These are phyloP conservation scores for Eptatretus burgeri DNA, from an alignment of 2,113 vertebrate genomes.

Conservation along the genomic window DNA sequence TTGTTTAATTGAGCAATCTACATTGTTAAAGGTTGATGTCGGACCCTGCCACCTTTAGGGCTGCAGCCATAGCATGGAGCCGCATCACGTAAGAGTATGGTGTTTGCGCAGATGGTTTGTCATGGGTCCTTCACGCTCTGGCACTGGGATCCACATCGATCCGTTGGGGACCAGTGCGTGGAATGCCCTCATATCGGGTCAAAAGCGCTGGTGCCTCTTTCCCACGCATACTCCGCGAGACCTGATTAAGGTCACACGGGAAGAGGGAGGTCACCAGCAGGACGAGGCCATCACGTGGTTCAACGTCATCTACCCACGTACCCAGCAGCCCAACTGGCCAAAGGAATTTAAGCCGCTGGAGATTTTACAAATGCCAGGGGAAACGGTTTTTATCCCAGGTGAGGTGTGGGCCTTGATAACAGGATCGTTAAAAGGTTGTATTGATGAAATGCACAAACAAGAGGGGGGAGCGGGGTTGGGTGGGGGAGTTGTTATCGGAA, in stretches of 20 bases:
- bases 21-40: too few species aligned
- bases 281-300: conserved; percentile 98
- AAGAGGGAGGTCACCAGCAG: conserved; percentile 90
- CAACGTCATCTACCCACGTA: conserved; percentile 54
- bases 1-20: too few species aligned
- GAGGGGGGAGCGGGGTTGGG: neutral
- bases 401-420: conserved; percentile 12
- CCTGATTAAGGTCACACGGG: conserved; percentile 73
- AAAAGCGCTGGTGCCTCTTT: conserved; percentile 91
- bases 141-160: conserved; percentile 91
- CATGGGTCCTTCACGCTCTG: conserved; percentile 78
- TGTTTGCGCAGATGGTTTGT: conserved; percentile 51
- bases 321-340: conserved; percentile 58
- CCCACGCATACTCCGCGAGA: conserved; percentile 79
- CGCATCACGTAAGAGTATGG: too few species aligned
- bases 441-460: neutral
- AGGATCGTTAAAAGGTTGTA: neutral
- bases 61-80: too few species aligned
- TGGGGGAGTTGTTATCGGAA: neutral
- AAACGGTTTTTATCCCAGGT: conserved; percentile 94
- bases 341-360: conserved; percentile 63
- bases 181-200: conserved; percentile 84
- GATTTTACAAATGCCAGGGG: conserved; percentile 63
- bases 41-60: too few species aligned
- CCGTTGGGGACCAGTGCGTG: conserved; percentile 85